phyloP scores from a whole-genome alignment of 2,113 vertebrate genomes.

The Dipodomys merriami region DNA sequence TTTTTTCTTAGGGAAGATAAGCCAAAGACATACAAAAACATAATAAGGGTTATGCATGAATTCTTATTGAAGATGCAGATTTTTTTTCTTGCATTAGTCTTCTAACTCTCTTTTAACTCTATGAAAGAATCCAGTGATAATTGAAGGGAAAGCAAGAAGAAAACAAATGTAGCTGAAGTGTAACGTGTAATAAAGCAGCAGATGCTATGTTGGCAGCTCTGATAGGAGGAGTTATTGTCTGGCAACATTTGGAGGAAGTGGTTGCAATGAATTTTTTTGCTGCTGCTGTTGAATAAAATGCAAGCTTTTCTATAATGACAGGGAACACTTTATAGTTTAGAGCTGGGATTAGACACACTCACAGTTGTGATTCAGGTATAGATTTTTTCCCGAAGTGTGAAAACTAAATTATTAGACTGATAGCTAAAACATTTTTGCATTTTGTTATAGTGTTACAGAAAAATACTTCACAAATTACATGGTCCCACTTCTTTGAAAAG shows the following conservation, averaged over 20 bases:
- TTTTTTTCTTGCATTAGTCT: not conserved
- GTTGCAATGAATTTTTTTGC: not conserved
- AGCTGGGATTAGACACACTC: not conserved
- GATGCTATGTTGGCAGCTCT: not conserved
- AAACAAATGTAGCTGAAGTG: not conserved
- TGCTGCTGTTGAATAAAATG: not conserved
- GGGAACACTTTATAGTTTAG: not conserved
- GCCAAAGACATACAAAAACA: not conserved
- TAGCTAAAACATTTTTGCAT: not conserved
- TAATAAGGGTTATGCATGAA: not conserved
- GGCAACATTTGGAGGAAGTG: not conserved
- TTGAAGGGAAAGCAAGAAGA: not conserved
- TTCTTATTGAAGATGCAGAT: not conserved
- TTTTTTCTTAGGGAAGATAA: not conserved
- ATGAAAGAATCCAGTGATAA: not conserved
- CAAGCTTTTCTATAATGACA: not conserved
- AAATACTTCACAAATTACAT: not conserved
- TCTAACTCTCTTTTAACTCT: not conserved
- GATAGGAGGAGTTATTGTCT: not conserved
- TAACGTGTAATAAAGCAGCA: not conserved
- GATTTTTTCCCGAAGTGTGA: not conserved
- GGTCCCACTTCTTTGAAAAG: not conserved
- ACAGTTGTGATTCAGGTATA: not conserved
- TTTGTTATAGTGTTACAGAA: not conserved
- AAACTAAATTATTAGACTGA: not conserved